Evolutionary conservation across 2,888 invertebrate genomes (phyloP), one percentile per base, ranked within the genome.

Genomic region (Vesta saturnalis): DNA sequence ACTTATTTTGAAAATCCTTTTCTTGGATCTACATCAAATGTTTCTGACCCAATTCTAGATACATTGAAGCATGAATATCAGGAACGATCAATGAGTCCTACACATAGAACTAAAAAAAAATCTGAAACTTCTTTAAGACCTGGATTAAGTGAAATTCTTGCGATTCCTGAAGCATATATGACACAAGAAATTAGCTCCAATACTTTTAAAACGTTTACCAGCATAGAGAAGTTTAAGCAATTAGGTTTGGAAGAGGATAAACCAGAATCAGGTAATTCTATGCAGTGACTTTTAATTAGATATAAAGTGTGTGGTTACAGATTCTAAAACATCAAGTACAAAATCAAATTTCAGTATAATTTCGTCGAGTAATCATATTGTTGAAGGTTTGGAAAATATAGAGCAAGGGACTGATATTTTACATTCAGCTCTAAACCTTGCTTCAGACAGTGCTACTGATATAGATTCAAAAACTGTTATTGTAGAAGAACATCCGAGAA

Each of bases 391-490:
- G 8, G 39, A 39, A 39, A 57, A 16, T 8, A 68, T 84, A 21
- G 83, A 84, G 74, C 79, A 80, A 78, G 83, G 83, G 21, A 80
- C 82, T 19, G 83, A 84, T 76, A 76, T 81, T 30, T 67, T 83
- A 39, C 79, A 80, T 67, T 76, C 79, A 5, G 58, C 4, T 64
- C 19, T 70, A 60, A 67, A 67, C 75, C 55, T 64, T 6, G 5
- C 54, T 12, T 19, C 22, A 0, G 21, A 39, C 5, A 35, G 35
- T 21, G 10, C 19, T n/a, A n/a, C 46, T 43, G 61, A 66, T 10
- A 15, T 52, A 21, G 56, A 66, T 21, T 6, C 22, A 1, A 19
- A 63, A 1, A 16, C 21, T 4, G 18, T 18, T 14, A 56, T 58
- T 18, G 47, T 68, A 1, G 68, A 64, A 19, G 64, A 68, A 19